Conservation (phyloP, 2,113 vertebrate species). For the Rhagologus leucostigma region DNA sequence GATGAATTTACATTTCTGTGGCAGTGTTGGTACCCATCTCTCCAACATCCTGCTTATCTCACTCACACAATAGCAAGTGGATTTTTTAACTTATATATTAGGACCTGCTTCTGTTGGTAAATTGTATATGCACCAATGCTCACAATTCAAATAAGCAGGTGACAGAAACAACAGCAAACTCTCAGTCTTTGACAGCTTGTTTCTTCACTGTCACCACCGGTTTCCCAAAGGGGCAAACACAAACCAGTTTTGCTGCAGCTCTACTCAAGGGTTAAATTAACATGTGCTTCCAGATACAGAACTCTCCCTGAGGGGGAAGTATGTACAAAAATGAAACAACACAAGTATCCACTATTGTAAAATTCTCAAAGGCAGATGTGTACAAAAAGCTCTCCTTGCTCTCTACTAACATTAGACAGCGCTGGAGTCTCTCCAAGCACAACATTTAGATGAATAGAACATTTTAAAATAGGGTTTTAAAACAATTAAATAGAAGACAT, state of each 20-base stretch:
- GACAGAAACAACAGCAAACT: neutral
- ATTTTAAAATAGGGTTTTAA: neutral
- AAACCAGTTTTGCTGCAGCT: neutral
- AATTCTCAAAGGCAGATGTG: conserved; percentile 3
- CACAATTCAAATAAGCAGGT: neutral
- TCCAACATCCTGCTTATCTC: neutral
- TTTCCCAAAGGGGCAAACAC: neutral
- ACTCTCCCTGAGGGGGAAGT: conserved; percentile 32
- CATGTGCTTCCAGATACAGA: conserved; percentile 19
- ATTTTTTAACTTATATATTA: neutral
- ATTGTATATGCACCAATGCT: neutral
- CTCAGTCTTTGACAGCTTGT: neutral
- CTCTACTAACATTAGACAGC: neutral
- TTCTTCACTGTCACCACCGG: neutral
- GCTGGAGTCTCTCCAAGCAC: conserved; percentile 18
- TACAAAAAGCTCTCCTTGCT: neutral
- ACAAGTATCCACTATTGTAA: conserved; percentile 19
- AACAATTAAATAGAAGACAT: neutral
- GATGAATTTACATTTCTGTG: neutral
- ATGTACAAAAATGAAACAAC: conserved; percentile 31
- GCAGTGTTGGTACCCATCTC: neutral
- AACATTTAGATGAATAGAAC: neutral
- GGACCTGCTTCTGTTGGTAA: neutral
- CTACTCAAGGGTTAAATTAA: conserved; percentile 34
- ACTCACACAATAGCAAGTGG: neutral